Evolutionary conservation across 2,113 vertebrate genomes (phyloP).

Genomic region (Hydrochoerus hydrochaeris): DNA sequence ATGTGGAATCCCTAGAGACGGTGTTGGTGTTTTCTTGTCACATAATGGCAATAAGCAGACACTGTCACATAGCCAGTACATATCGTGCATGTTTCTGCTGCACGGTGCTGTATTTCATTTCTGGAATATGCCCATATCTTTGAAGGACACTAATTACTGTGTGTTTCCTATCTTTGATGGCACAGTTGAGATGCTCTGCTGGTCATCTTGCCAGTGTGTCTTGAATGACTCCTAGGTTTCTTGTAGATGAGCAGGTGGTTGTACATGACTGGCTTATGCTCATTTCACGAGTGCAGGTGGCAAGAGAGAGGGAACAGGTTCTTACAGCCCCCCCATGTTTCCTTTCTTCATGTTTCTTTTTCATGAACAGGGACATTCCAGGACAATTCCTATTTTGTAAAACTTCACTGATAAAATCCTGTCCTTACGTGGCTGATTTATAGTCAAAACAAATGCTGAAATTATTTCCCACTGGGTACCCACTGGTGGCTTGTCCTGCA

Average conservation of each 20-base stretch:
- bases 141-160: background rate
- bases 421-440: background rate
- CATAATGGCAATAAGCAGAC: background rate
- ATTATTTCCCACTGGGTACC: background rate
- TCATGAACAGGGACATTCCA: background rate
- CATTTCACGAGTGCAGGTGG: background rate
- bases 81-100: background rate
- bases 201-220: conserved; percentile 38
- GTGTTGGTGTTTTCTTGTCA: background rate
- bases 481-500: background rate
- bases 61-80: background rate
- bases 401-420: background rate
- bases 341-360: too few relatives aligned
- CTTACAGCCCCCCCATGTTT: background rate
- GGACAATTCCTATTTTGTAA: background rate
- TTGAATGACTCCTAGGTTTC: background rate
- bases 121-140: background rate
- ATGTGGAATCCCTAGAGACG: background rate
- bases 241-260: background rate
- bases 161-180: background rate
- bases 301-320: background rate
- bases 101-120: background rate
- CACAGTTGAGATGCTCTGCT: background rate
- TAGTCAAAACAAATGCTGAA: background rate
- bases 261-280: background rate